Evolutionary conservation across 2,113 vertebrate species (phyloP), one percentile per base, ranked within the genome.

Genomic region (Elephantulus edwardii): DNA sequence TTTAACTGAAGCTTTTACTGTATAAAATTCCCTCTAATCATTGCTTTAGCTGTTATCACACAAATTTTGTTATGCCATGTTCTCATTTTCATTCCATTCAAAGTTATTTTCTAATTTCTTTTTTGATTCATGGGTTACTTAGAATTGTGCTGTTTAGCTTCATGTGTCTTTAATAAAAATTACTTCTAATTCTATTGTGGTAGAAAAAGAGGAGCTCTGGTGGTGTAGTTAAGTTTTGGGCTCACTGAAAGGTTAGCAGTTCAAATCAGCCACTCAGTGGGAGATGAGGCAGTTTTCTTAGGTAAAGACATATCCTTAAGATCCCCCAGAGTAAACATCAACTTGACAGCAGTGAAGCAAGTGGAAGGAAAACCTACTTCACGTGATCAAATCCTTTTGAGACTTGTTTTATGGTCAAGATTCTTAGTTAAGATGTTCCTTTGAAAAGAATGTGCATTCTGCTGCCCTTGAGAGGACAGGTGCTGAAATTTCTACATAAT

Each of bases 81-180:
- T 72, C 62, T 89, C 22, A n/a, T 68, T 86, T 92, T 89, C 85
- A 86, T 83, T 75, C 48, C 83, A 48, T 88, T 77, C 52, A 85
- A 87, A 83, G 52, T 81, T 35, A 58, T 42, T 76, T 76, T 62
- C 78, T 70, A 38, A 24, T 83, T 88, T 92, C 77, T 46, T 83
- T 92, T 8, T 79, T 92, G 46, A 48, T 50, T 26, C 33, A 46
- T 70, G n/a, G 46, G 30, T 89, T 82, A 75, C 85, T 50, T 56
- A n/a, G 11, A 83, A 87, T 22, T 40, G 1, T 71, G 13, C n/a
- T n/a, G n/a, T n/a, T n/a, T n/a, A n/a, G n/a, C n/a, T n/a, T n/a
- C n/a, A n/a, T n/a, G n/a, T n/a, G n/a, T n/a, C n/a, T n/a, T n/a
- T n/a, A n/a, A n/a, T n/a, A n/a, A n/a, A n/a, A n/a, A 50, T 46